These are phyloP conservation scores for Galago senegalensis DNA, from an alignment of 2,797 vertebrate species.

Conservation along the genomic window DNA sequence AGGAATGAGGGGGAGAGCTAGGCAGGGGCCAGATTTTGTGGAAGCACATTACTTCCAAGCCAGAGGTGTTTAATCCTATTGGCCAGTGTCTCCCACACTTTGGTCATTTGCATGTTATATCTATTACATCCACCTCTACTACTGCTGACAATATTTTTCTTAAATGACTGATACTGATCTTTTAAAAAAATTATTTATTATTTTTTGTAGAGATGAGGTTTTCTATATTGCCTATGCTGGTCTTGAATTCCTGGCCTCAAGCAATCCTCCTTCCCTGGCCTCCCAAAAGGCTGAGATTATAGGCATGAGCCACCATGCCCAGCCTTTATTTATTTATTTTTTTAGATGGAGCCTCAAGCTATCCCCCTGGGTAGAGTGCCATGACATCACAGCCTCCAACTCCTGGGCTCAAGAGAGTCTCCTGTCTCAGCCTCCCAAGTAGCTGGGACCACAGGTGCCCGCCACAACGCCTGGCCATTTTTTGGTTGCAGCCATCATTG, in stretches of 20 bases:
- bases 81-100: not conserved
- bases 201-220: not conserved
- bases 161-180: not conserved
- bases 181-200: not conserved
- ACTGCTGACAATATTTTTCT: not conserved
- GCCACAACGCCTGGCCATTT: no score
- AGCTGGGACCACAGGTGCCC: no score
- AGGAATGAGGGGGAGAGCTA: not conserved
- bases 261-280: not conserved
- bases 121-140: not conserved
- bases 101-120: not conserved
- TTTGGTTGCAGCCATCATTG: no score
- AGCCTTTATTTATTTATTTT: not conserved
- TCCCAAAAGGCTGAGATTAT: not conserved
- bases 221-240: not conserved
- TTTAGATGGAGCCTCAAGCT: no score
- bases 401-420: no score
- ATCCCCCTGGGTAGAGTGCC: no score
- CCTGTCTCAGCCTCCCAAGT: no score
- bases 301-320: not conserved
- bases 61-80: not conserved
- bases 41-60: not conserved
- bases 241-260: not conserved
- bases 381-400: no score
- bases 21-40: not conserved